Conservation (phyloP, 64 coral and sea anemone species). For the Catalaphyllia jardinei region DNA sequence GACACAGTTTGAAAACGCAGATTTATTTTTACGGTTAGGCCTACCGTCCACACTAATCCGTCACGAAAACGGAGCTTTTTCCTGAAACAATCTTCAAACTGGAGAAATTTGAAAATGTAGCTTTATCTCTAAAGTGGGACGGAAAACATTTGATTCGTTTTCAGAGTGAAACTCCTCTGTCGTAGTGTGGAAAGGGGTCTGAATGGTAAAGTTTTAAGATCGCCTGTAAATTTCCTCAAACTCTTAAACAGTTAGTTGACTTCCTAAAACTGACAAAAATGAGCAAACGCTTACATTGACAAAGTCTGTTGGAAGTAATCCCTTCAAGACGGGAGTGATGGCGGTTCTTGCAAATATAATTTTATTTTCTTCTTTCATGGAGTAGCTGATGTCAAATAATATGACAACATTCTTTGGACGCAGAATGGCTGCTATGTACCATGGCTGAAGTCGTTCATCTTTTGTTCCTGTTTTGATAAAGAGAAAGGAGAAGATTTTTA, state of each 20-base stretch:
- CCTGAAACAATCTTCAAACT: too few relatives aligned
- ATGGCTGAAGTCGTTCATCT: slow-evolving; percentile 76
- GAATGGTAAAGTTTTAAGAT: neutral
- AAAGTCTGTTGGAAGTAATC: slow-evolving; percentile 69
- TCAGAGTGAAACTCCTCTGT: too few relatives aligned
- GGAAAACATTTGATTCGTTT: too few relatives aligned
- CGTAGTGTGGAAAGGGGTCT: too few relatives aligned
- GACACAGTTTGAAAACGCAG: too few relatives aligned
- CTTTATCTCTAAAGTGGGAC: too few relatives aligned
- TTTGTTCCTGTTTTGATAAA: slow-evolving; percentile 44
- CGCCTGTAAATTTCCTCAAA: neutral
- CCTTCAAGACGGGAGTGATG: slow-evolving; percentile 56
- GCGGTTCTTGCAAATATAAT: slow-evolving; percentile 70
- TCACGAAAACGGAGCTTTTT: too few relatives aligned
- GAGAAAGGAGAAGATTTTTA: neutral
- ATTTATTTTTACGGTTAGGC: too few relatives aligned
- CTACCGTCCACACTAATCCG: too few relatives aligned
- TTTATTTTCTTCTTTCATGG: slow-evolving; percentile 88
- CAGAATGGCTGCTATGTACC: slow-evolving; percentile 81
- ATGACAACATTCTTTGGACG: slow-evolving; percentile 86
- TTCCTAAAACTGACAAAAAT: neutral
- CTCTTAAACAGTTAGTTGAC: neutral
- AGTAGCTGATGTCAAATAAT: slow-evolving; percentile 85
- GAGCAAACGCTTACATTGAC: slow-evolving; percentile 56
- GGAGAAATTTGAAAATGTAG: too few relatives aligned